Percentiles rank a stretch among this genome's conserved stretches.
phyloP scores from a whole-genome alignment of 2,113 vertebrate genomes.

The Perccottus glenii region DNA sequence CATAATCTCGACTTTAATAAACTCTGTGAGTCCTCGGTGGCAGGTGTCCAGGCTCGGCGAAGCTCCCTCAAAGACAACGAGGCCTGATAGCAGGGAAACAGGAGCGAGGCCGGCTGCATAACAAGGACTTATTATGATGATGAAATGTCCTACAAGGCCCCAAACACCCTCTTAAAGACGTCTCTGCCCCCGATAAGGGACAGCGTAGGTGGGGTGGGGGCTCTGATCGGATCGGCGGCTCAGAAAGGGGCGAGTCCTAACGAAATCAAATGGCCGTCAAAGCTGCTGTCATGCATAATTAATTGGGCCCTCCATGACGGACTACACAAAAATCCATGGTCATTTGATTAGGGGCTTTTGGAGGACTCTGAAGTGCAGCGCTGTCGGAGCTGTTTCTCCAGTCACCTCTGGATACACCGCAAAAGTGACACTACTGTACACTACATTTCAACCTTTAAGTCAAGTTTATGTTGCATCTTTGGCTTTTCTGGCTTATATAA shows the following conservation, averaged over 20 bases:
- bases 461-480: background rate
- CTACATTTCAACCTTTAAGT: background rate
- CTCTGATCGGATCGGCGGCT: constrained; percentile 88
- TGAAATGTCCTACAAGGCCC: constrained; percentile 72
- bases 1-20: constrained; percentile 41
- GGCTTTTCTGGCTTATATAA: background rate
- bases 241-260: constrained; percentile 81
- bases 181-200: constrained; percentile 79
- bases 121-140: constrained; percentile 77
- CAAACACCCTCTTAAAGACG: constrained; percentile 75
- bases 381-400: constrained; percentile 65
- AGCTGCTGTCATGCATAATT: constrained; percentile 98
- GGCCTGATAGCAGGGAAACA: constrained; percentile 63
- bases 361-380: constrained; percentile 86
- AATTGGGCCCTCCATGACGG: constrained; percentile 87
- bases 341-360: constrained; percentile 94
- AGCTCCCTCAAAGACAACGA: constrained; percentile 50
- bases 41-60: constrained; percentile 66
- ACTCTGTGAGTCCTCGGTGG: constrained; percentile 37
- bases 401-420: constrained; percentile 54
- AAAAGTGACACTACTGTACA: background rate
- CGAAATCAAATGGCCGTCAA: constrained; percentile 91
- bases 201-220: constrained; percentile 62
- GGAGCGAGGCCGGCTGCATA: constrained; percentile 55
- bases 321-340: constrained; percentile 94